These are phyloP conservation scores for Phyllotreta striolata DNA, from an alignment of 2,888 invertebrate genomes.

Conservation along the genomic window DNA sequence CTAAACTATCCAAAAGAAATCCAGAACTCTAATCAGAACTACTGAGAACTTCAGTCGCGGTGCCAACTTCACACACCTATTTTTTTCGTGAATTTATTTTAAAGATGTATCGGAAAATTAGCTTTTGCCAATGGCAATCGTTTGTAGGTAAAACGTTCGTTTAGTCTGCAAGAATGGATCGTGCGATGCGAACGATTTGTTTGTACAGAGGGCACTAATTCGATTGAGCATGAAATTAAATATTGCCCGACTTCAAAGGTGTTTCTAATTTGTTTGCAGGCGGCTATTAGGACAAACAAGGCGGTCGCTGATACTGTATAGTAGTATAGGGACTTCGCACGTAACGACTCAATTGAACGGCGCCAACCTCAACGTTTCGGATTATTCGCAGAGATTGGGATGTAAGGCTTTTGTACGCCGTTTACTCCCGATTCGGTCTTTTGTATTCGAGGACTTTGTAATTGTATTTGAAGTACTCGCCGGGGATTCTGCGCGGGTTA, in stretches of 20 bases:
- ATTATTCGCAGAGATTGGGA: conserved; percentile 10
- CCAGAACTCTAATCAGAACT: too few species aligned
- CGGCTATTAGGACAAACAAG: conserved; percentile 4
- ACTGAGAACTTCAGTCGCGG: too few species aligned
- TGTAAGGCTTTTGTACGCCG: conserved; percentile 6
- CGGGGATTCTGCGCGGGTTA: conserved; percentile 11
- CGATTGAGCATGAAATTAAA: conserved; percentile 25
- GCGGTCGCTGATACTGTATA: background rate
- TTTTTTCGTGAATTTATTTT: too few species aligned
- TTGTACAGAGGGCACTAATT: conserved; percentile 14
- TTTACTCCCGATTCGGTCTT: conserved; percentile 7
- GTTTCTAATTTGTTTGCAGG: conserved; percentile 22
- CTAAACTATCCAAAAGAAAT: too few species aligned
- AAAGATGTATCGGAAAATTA: too few species aligned
- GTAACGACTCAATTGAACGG: conserved; percentile 11
- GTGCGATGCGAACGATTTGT: conserved; percentile 8
- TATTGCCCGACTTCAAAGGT: conserved; percentile 24
- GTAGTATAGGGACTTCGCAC: background rate
- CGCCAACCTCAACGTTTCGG: conserved; percentile 11
- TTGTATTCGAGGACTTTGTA: conserved; percentile 7
- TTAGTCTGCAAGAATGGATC: background rate
- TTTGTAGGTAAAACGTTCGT: too few species aligned
- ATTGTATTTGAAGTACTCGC: conserved; percentile 13
- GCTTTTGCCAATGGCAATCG: too few species aligned
- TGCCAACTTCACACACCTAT: too few species aligned